A percentile compares a stretch with the other conserved stretches of the same genome.
Conservation (phyloP, 2,797 vertebrate species). For the Crocidura indochinensis region DNA sequence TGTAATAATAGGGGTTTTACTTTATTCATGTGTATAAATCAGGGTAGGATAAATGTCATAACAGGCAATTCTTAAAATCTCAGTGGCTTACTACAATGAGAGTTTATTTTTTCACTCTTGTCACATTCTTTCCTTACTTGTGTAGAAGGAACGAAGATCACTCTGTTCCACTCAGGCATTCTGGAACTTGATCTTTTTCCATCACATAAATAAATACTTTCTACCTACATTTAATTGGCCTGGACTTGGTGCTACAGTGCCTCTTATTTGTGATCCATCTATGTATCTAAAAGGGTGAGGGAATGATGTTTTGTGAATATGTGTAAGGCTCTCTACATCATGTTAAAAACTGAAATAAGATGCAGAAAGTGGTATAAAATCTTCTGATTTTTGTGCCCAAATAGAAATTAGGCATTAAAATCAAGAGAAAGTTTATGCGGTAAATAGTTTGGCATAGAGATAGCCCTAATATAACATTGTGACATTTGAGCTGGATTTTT, state of each 20-base stretch:
- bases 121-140: constrained; percentile 31
- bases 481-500: constrained; percentile 25
- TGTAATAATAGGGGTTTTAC: constrained; percentile 70
- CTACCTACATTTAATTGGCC: constrained; percentile 29
- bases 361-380: constrained; percentile 16
- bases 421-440: constrained; percentile 20
- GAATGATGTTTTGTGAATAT: constrained; percentile 54
- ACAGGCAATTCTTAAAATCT: constrained; percentile 67
- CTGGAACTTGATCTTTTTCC: neutral
- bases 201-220: neutral
- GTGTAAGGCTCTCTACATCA: constrained; percentile 28
- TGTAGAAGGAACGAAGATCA: constrained; percentile 2
- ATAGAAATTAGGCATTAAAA: constrained; percentile 20
- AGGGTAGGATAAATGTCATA: constrained; percentile 55
- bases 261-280: constrained; percentile 4
- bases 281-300: neutral
- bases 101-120: constrained; percentile 52
- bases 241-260: constrained; percentile 13
- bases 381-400: constrained; percentile 45
- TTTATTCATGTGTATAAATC: constrained; percentile 68
- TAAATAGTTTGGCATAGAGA: constrained; percentile 54
- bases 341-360: constrained; percentile 34
- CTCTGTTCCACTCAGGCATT: constrained; percentile 29
- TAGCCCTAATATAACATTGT: neutral
- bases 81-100: constrained; percentile 46